phyloP scores from a whole-genome alignment of 2,888 invertebrate genomes.

The Athalia rosae region DNA sequence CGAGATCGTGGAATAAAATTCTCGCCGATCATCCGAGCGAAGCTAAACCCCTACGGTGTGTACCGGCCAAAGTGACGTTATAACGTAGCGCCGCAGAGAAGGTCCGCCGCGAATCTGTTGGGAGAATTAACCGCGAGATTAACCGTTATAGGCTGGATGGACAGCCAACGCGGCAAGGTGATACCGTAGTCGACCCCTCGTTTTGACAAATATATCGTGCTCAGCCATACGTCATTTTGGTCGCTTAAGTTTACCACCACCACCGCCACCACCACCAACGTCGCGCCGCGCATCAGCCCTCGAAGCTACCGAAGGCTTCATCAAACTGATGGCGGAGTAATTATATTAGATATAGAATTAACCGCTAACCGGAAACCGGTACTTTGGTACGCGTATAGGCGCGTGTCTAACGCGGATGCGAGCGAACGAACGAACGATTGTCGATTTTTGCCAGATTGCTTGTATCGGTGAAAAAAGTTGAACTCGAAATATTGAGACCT shows the following conservation, averaged over 20 bases:
- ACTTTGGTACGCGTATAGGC: too few species aligned
- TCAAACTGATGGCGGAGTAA: background rate
- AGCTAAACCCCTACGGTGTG: background rate
- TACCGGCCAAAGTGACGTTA: constrained; percentile 16
- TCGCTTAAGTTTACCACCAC: constrained; percentile 3
- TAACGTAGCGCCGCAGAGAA: background rate
- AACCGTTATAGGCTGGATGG: constrained; percentile 42
- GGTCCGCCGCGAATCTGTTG: constrained; percentile 37
- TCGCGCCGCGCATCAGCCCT: background rate
- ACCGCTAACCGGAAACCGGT: background rate
- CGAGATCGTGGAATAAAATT: background rate
- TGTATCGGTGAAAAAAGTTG: background rate
- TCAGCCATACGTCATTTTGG: constrained; percentile 33
- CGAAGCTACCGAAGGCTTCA: background rate
- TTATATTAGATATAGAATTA: background rate
- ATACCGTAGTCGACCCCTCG: constrained; percentile 26
- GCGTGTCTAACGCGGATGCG: too few species aligned
- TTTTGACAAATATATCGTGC: constrained; percentile 34
- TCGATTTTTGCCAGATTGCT: too few species aligned
- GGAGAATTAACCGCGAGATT: constrained; percentile 41
- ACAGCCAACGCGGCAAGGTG: constrained; percentile 21
- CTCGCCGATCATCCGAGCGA: constrained; percentile 20
- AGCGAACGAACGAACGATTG: background rate
- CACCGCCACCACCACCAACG: background rate
- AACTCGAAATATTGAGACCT: constrained; percentile 26